Evolutionary conservation across 2,888 invertebrate genomes (phyloP), one percentile per base, ranked within the genome.

Genomic region (Drosophila helvetica): DNA sequence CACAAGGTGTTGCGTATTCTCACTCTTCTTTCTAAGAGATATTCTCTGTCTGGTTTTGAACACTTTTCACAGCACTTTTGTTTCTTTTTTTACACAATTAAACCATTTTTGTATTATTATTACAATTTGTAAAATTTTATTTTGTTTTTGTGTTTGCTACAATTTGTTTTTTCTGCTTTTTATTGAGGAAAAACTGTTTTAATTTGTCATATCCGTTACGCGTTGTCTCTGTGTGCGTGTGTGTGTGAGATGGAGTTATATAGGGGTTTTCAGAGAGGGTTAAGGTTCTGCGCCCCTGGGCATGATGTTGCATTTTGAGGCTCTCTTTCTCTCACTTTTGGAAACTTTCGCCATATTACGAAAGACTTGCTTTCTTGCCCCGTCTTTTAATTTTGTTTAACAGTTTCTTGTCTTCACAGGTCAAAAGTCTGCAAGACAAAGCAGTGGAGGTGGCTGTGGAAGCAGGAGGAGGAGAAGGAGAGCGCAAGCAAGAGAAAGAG

Each of bases 291-390:
- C 48, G 50, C 43, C 42, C 62, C 46, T 15, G 18, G 45, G 47
- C 62, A 62, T 56, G 59, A 62, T 80, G 76, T 62, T 80, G 79
- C 87, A 81, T 85, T 69, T 65, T n/a, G 66, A 68, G 65, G 68
- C 48, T 56, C 27, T 33, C n/a, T 22, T 30, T 33, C 12, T 57
- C 47, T 45, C 22, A 18, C 15, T 22, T 10, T 12, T 42, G n/a
- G 45, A 25, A 87, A 80, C 85, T 86, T 85, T 85, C 88, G 83
- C 86, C 88, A 79, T 80, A 87, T 87, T 85, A 85, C 76, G 89
- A 85, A 89, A 89, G n/a, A 15, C 38, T 38, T n/a, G 7, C 7
- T n/a, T 38, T n/a, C 38, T 53, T 72, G 62, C 51, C 57, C 48
- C 57, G 68, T 66, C 25, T 57, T 71, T 18, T 33, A 10, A 43